Evolutionary conservation across 1,140 invertebrate genomes (phyloP), one percentile per base, ranked within the genome.

Genomic region (Drosophila sproati): DNA sequence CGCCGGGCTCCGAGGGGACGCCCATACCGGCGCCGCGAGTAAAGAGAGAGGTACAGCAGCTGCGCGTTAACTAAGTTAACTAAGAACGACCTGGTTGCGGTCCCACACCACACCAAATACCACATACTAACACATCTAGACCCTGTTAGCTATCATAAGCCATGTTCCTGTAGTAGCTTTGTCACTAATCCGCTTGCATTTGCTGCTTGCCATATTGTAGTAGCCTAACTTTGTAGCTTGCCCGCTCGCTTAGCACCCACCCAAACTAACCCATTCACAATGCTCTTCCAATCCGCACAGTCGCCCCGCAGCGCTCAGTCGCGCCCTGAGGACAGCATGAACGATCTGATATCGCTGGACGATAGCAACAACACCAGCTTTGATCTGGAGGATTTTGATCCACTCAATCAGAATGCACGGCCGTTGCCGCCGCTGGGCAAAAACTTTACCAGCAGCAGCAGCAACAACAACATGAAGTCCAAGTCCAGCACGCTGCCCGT

Each of bases 401-500:
- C 92, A 8, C 59, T 92, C 1, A 92, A 92, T 74, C 91, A 92
- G 68, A 92, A 92, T 77, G 91, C 92, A 20, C 90, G 91, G 5
- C 92, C 91, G 6, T 39, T 92, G 51, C 91, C 91, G 2, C 54
- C 81, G 34, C 31, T 90, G 7, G 71, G 62, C 20, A 90, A 79
- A 37, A 43, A 35, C 5, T 81, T 78, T 59, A 93, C 93, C 55
- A 91, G 68, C 54, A 48, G 48, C 34, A 31, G 12, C 61, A 93
- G 93, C 52, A 91, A 70, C 45, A 5, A 67, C 47, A 70, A 67
- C 45, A 8, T 51, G 28, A 74, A 74, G 32, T 51, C 66, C 3
- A 92, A 86, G 63, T 92, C 94, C 82, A 93, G 93, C 74, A 76
- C 94, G 82, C 74, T 94, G 93, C 63, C 83, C 82, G 74, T 88